Evolutionary conservation across 2,113 vertebrate species (phyloP).

Genomic region (Phyllopteryx taeniolatus): DNA sequence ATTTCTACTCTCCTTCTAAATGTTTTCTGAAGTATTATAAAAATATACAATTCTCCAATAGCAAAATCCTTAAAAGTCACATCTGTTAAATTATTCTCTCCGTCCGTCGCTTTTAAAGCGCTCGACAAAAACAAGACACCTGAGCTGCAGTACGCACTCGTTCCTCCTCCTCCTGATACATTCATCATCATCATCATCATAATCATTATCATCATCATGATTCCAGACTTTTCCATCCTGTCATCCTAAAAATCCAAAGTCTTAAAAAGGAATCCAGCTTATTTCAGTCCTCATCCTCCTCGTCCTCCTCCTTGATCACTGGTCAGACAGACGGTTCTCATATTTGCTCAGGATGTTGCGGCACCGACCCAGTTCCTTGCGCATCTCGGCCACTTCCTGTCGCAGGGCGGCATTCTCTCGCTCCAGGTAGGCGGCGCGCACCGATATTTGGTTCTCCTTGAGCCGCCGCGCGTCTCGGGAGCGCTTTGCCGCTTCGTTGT

Average conservation of each 20-base stretch:
- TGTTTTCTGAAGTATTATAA: conserved; percentile 70
- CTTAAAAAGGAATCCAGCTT: conserved; percentile 43
- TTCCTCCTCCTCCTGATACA: conserved; percentile 55
- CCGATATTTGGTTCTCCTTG: conserved; percentile 92
- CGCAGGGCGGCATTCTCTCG: conserved; percentile 86
- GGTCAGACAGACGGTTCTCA: conserved; percentile 81
- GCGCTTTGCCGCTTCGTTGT: conserved; percentile 91
- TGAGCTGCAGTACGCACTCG: conserved; percentile 62
- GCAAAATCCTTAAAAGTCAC: conserved; percentile 76
- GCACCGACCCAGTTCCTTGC: conserved; percentile 88
- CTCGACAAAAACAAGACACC: conserved; percentile 67
- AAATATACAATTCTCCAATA: conserved; percentile 80
- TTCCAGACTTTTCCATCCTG: conserved; percentile 48
- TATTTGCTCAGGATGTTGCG: conserved; percentile 86
- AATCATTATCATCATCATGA: conserved; percentile 34
- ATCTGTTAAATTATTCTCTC: conserved; percentile 69
- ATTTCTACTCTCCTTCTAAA: conserved; percentile 64
- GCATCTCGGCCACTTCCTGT: conserved; percentile 86
- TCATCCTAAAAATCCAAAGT: conserved; percentile 35
- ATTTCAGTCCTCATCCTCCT: conserved; percentile 34
- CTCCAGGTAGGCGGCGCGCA: conserved; percentile 89
- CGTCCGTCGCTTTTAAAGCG: conserved; percentile 58
- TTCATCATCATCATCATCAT: conserved; percentile 60
- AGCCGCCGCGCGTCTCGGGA: conserved; percentile 87
- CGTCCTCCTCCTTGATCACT: conserved; percentile 51